phyloP scores from a whole-genome alignment of 1,140 invertebrate genomes.

The Tenebrio molitor region DNA sequence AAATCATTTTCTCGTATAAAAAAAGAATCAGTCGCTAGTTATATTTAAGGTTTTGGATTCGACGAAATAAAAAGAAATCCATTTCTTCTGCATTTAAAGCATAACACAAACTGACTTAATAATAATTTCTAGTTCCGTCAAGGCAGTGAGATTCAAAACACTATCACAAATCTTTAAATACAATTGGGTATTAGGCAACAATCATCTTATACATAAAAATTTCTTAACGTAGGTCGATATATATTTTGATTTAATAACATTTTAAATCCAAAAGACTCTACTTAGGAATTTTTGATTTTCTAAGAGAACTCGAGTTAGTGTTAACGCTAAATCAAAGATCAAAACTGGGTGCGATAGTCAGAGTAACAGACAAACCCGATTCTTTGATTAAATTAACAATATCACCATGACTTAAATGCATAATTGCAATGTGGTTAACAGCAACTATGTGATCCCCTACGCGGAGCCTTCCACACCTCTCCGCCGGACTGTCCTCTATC shows the following conservation, averaged over 20 bases:
- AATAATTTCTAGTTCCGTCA: constrained; percentile 16
- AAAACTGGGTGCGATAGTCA: constrained; percentile 82
- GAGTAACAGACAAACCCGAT: constrained; percentile 90
- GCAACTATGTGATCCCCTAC: constrained; percentile 97
- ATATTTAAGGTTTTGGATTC: neutral
- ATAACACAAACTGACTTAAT: constrained; percentile 4
- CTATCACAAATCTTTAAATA: constrained; percentile 39
- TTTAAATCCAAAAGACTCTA: constrained; percentile 26
- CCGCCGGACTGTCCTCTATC: constrained; percentile 95
- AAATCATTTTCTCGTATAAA: constrained; percentile 6
- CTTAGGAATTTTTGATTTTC: constrained; percentile 14
- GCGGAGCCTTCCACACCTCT: constrained; percentile 89
- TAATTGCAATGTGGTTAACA: constrained; percentile 94
- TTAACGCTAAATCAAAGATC: constrained; percentile 59
- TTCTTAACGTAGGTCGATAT: neutral
- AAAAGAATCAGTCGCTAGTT: constrained; percentile 15
- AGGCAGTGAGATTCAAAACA: constrained; percentile 35
- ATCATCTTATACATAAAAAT: constrained; percentile 3
- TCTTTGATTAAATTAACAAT: constrained; percentile 96
- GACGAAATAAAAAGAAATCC: constrained; percentile 6
- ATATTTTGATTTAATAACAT: constrained; percentile 9
- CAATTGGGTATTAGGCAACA: constrained; percentile 35
- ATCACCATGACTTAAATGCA: constrained; percentile 94
- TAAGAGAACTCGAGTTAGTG: constrained; percentile 16
- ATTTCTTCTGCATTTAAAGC: neutral